phyloP scores from a whole-genome alignment of 2,797 vertebrate genomes.

The Dipus sagitta region DNA sequence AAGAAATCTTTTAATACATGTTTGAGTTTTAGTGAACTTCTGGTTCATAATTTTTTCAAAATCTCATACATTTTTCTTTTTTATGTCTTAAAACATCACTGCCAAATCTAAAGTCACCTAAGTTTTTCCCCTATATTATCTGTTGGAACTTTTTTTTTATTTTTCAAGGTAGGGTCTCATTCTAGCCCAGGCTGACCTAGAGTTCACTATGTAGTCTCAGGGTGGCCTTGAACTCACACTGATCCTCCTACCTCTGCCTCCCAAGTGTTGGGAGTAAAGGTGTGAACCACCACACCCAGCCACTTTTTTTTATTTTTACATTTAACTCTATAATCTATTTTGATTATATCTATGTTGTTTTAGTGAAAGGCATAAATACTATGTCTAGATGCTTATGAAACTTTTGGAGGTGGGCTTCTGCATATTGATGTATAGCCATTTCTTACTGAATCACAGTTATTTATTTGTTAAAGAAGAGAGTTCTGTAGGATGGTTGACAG shows the following conservation, averaged over 20 bases:
- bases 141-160: neutral
- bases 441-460: neutral
- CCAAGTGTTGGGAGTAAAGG: too few species aligned
- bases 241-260: too few species aligned
- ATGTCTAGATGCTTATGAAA: neutral
- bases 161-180: too few species aligned
- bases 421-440: neutral
- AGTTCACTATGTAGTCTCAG: too few species aligned
- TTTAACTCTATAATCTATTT: neutral
- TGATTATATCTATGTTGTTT: neutral
- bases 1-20: too few species aligned
- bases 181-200: too few species aligned
- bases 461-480: neutral
- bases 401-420: neutral
- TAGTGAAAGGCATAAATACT: neutral
- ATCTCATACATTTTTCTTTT: neutral
- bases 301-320: too few species aligned
- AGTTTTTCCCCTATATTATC: neutral
- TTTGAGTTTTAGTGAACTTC: neutral
- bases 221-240: too few species aligned
- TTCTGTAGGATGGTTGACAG: too few species aligned
- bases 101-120: neutral
- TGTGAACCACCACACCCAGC: too few species aligned
- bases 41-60: neutral
- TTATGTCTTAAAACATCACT: neutral